phyloP scores from a whole-genome alignment of 2,797 vertebrate species.

The Neosilurus hyrtlii region DNA sequence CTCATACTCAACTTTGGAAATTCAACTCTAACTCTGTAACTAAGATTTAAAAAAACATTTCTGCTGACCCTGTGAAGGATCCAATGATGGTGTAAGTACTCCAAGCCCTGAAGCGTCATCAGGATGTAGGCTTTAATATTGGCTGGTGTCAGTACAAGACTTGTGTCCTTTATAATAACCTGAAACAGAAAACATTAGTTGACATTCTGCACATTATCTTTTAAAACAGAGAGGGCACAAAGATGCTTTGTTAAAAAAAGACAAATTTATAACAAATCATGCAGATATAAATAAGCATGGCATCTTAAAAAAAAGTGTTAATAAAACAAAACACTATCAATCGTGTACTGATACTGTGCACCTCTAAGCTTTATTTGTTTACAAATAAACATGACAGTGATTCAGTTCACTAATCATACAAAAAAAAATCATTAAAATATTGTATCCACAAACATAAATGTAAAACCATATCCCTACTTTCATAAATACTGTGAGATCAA shows the following conservation, averaged over 20 bases:
- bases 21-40: neutral
- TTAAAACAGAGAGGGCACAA: neutral
- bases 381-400: neutral
- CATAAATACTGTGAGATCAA: neutral
- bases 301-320: neutral
- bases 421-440: neutral
- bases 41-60: neutral
- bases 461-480: neutral
- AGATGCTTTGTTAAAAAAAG: neutral
- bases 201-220: neutral
- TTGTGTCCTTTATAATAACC: slow-evolving; percentile 98
- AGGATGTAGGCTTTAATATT: slow-evolving; percentile 96
- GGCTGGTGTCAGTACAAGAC: slow-evolving; percentile 90
- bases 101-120: slow-evolving; percentile 96
- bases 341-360: neutral
- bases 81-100: slow-evolving; percentile 95
- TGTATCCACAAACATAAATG: neutral
- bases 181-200: slow-evolving; percentile 56
- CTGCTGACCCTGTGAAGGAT: slow-evolving; percentile 90
- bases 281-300: neutral
- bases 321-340: neutral
- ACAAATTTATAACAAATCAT: neutral
- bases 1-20: neutral
- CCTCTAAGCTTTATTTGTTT: neutral
- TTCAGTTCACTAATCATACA: neutral